These are phyloP conservation scores for Dolichotis patagonum DNA, from an alignment of 2,113 vertebrate species.

Conservation along the genomic window DNA sequence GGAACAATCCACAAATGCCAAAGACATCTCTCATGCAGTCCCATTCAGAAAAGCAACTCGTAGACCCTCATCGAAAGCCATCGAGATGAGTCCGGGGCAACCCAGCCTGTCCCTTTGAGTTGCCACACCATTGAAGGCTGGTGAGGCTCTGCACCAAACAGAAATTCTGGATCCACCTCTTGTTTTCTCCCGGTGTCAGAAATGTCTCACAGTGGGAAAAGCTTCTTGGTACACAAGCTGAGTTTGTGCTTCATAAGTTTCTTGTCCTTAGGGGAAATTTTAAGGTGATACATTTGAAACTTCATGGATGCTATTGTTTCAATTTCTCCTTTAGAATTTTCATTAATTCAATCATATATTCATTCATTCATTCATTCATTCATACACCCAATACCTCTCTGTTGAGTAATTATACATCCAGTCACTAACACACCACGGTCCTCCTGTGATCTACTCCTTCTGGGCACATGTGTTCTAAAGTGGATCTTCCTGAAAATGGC, in stretches of 20 bases:
- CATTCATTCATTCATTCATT: neutral
- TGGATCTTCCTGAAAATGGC: neutral
- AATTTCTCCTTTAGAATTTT: neutral
- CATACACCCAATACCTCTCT: neutral
- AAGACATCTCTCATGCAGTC: neutral
- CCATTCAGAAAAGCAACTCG: neutral
- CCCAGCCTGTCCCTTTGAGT: neutral
- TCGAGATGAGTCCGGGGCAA: neutral
- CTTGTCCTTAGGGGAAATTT: neutral
- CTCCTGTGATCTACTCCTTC: neutral
- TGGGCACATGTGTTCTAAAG: neutral
- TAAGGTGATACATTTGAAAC: neutral
- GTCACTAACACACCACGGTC: rapidly evolving
- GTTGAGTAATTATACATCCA: neutral
- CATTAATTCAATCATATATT: neutral
- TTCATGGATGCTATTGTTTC: neutral
- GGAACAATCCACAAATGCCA: neutral
- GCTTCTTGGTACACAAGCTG: neutral
- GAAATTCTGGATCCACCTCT: neutral
- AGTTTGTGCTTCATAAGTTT: neutral
- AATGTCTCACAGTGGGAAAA: neutral
- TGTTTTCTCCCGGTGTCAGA: neutral
- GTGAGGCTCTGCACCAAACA: neutral
- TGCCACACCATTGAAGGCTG: rapidly evolving
- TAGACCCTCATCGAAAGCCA: neutral